Evolutionary conservation across 2,888 invertebrate species (phyloP).

Genomic region (Agrochola lota): DNA sequence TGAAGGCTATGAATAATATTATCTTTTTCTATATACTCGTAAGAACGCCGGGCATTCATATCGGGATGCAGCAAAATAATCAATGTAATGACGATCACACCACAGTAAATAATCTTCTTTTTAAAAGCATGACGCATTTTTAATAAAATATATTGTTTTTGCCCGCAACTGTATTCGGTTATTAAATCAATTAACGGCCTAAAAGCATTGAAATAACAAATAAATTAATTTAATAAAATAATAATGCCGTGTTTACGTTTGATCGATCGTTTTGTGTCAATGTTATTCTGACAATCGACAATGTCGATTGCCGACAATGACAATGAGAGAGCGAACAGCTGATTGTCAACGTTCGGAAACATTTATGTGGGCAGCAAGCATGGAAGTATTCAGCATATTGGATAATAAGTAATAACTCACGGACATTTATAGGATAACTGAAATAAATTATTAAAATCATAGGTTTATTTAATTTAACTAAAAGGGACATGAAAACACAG

Average conservation of each 20-base stretch:
- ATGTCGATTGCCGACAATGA: too few relatives aligned
- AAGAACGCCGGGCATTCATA: constrained; percentile 77
- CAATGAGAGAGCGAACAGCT: constrained; percentile 44
- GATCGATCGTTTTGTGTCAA: constrained; percentile 56
- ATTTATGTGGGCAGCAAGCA: neutral
- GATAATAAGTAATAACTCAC: too few relatives aligned
- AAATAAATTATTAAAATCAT: neutral
- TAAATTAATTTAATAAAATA: constrained; percentile 40
- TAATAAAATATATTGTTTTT: constrained; percentile 24
- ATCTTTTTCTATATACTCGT: constrained; percentile 86
- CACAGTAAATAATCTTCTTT: constrained; percentile 78
- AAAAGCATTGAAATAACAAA: constrained; percentile 49
- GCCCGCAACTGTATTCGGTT: neutral
- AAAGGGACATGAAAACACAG: neutral
- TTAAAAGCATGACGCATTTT: constrained; percentile 79
- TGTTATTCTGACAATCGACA: neutral
- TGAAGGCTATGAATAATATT: constrained; percentile 84
- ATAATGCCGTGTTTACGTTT: constrained; percentile 58
- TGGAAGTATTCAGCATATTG: neutral
- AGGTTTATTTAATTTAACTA: neutral
- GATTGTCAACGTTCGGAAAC: constrained; percentile 38
- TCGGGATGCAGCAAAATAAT: constrained; percentile 81
- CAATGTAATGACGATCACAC: constrained; percentile 71
- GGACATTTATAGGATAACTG: too few relatives aligned
- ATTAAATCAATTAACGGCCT: constrained; percentile 38